Evolutionary conservation across 2,888 invertebrate genomes (phyloP), one percentile per base, ranked within the genome.

Genomic region (Tolmerus cingulatus): DNA sequence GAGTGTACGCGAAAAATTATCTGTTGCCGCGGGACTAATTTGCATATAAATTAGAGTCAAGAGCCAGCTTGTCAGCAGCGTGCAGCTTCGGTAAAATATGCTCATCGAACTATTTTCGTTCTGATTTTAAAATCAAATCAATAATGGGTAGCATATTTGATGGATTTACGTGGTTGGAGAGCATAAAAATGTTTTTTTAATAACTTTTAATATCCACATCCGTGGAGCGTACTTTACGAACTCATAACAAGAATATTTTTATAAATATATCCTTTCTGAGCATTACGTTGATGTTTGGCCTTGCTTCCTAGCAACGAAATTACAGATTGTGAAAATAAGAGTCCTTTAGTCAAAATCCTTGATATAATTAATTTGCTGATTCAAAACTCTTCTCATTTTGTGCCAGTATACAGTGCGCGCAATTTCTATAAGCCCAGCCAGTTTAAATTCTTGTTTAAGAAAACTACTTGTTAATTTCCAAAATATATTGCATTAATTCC

Each of bases 31-130:
- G 51, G 30, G 51, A 79, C 55, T 79, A 79, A 79, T 79, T 79
- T 79, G 79, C 79, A 79, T 79, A 51, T 79, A 79, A 79, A 79
- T 79, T 79, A 79, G 79, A 79, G 51, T 79, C 46, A 79, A 37
- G 51, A 79, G 79, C 37, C 76, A 76, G 46, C 27, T 16, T 51
- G 79, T 79, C 79, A 79, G 51, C 79, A 19, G 66, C 9, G 66
- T n/a, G 19, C 23, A 57, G 23, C 66, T 27, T 23, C 27, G 66
- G 55, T 55, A 19, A 55, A 55, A 55, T 55, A 55, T 66, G 66
- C 66, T 66, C 27, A 8, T 23, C 12, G 66, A 27, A 66, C 66
- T 66, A 66, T 66, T 66, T 66, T 66, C 66, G 66, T 66, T 66
- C 12, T 66, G 66, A 66, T 66, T 66, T 66, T 23, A 66, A 66